Evolutionary conservation across 2,113 vertebrate genomes (phyloP).

Genomic region (Noctilio leporinus): DNA sequence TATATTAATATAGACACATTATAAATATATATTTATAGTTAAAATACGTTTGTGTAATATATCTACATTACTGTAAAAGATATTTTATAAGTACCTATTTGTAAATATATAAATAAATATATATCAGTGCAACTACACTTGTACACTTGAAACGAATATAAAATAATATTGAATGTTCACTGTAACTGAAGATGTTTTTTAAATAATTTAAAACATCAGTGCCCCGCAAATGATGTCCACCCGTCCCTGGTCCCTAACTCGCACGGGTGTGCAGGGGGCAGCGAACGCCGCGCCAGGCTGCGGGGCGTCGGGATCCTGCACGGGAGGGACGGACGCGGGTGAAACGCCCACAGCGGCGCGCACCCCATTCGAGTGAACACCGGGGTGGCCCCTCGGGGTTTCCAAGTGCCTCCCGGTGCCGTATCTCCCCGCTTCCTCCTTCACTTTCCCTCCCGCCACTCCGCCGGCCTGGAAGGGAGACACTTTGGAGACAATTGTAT

Average conservation of each 20-base stretch:
- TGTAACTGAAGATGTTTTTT: background rate
- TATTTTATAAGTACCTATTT: too few species aligned
- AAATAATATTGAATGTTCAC: background rate
- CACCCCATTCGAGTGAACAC: too few species aligned
- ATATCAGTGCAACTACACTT: background rate
- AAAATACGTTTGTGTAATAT: too few species aligned
- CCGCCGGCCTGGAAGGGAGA: accelerated
- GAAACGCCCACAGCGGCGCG: too few species aligned
- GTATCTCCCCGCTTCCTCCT: background rate
- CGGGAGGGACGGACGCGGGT: background rate
- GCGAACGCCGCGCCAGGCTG: background rate
- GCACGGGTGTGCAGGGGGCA: background rate
- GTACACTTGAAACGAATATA: background rate
- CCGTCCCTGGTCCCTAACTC: background rate
- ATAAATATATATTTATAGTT: too few species aligned
- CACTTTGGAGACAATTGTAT: accelerated
- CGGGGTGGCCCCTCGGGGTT: background rate
- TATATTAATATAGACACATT: too few species aligned
- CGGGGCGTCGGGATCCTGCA: background rate
- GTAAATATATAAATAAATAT: too few species aligned
- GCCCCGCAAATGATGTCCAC: background rate
- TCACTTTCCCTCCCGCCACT: background rate
- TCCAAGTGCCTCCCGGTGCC: background rate
- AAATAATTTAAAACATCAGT: background rate
- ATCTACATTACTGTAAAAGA: too few species aligned